Conservation (phyloP, 2,888 invertebrate genomes). For the Thera britannica region DNA sequence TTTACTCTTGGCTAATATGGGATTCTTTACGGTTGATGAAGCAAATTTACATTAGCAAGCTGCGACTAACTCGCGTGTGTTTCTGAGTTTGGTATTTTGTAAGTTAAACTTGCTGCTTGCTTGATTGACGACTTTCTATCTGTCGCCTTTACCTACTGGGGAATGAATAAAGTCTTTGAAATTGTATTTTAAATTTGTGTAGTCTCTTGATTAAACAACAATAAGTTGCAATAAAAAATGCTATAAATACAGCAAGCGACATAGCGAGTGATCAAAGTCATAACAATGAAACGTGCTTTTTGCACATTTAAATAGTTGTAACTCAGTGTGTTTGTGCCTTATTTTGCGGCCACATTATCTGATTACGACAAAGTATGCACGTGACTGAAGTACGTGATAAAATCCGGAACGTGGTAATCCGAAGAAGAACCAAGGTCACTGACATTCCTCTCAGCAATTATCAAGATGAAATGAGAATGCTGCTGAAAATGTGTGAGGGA, state of each 20-base stretch:
- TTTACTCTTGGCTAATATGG: conserved; percentile 25
- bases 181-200: conserved; percentile 2
- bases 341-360: no score
- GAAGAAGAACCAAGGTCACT: no score
- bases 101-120: conserved; percentile 21
- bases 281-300: not conserved
- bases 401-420: no score
- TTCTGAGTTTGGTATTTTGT: conserved; percentile 23
- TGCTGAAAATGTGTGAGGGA: no score
- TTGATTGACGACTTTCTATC: conserved; percentile 20
- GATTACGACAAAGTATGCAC: no score
- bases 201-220: not conserved
- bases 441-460: no score
- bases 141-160: conserved; percentile 17
- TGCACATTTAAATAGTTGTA: no score
- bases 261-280: not conserved
- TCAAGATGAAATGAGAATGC: no score
- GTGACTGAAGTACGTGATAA: no score
- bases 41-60: conserved; percentile 5
- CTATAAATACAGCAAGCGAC: not conserved
- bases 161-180: conserved; percentile 3
- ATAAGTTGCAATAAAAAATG: not conserved
- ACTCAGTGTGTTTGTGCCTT: no score
- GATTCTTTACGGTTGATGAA: conserved; percentile 7
- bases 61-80: conserved; percentile 24